These are phyloP conservation scores for Pseudachorutes palmiensis DNA, from an alignment of 1,140 invertebrate species.

Conservation along the genomic window DNA sequence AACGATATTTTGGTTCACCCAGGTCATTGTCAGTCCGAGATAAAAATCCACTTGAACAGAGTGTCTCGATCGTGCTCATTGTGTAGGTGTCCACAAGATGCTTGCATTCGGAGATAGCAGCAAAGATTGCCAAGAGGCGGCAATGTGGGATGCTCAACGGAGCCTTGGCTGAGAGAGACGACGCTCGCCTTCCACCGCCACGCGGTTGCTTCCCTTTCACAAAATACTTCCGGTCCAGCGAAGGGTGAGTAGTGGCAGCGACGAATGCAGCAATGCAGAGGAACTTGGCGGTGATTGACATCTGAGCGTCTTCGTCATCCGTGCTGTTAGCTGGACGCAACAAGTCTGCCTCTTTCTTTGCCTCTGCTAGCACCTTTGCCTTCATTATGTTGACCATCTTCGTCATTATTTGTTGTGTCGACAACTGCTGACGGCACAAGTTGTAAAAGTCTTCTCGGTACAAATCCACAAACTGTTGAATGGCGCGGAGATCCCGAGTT, in stretches of 20 bases:
- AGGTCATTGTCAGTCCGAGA: background rate
- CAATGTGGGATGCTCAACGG: background rate
- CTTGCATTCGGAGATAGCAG: background rate
- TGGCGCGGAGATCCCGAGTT: background rate
- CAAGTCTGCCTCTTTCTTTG: background rate
- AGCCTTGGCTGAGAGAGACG: background rate
- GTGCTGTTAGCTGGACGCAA: background rate
- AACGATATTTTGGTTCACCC: background rate
- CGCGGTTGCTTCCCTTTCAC: background rate
- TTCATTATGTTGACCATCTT: background rate
- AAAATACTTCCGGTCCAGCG: background rate
- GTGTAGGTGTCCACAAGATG: background rate
- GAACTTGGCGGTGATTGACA: background rate
- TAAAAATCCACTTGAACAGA: background rate
- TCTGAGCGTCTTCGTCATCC: background rate
- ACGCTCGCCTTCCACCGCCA: background rate
- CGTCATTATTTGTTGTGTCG: no score
- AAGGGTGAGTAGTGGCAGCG: background rate
- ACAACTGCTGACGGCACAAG: background rate
- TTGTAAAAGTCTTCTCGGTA: background rate
- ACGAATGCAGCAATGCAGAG: background rate
- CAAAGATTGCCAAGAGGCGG: background rate
- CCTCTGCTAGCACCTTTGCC: background rate
- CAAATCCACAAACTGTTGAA: background rate
- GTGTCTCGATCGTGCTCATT: background rate